A percentile compares a stretch with the other conserved stretches of the same genome.
Evolutionary conservation across 1,140 invertebrate species (phyloP).

Genomic region (Heliconius himera): DNA sequence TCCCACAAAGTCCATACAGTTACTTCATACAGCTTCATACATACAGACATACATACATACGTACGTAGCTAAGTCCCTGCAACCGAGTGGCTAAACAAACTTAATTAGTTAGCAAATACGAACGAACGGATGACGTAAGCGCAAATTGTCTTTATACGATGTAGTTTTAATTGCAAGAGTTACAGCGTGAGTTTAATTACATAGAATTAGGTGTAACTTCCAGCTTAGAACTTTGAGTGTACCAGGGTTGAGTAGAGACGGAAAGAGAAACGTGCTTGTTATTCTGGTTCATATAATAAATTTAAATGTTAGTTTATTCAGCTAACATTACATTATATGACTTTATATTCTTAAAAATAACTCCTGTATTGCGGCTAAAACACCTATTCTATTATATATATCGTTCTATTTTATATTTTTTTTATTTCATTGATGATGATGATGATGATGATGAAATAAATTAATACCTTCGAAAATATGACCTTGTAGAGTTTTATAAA

Average conservation of each 20-base stretch:
- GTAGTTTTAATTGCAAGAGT: conserved; percentile 10
- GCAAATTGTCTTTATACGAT: not conserved
- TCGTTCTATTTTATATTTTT: too few species aligned
- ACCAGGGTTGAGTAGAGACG: not conserved
- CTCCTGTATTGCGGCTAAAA: too few species aligned
- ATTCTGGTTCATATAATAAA: too few species aligned
- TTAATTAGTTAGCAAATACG: conserved; percentile 19
- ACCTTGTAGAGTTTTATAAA: too few species aligned
- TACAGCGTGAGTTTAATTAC: not conserved
- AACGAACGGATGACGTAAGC: conserved; percentile 13
- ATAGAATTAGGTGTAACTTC: not conserved
- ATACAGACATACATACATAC: not conserved
- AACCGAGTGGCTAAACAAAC: conserved; percentile 17
- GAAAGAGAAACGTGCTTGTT: not conserved
- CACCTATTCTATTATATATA: too few species aligned
- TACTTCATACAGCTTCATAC: not conserved
- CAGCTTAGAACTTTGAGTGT: not conserved
- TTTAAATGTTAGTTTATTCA: too few species aligned
- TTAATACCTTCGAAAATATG: too few species aligned
- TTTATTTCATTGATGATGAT: too few species aligned
- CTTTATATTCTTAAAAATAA: too few species aligned
- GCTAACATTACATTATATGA: too few species aligned
- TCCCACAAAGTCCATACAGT: not conserved
- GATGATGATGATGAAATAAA: too few species aligned
- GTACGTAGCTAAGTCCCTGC: not conserved